Base-by-base conservation (phyloP, 2,888 invertebrate genomes). In the Coenonympha arcania region DNA sequence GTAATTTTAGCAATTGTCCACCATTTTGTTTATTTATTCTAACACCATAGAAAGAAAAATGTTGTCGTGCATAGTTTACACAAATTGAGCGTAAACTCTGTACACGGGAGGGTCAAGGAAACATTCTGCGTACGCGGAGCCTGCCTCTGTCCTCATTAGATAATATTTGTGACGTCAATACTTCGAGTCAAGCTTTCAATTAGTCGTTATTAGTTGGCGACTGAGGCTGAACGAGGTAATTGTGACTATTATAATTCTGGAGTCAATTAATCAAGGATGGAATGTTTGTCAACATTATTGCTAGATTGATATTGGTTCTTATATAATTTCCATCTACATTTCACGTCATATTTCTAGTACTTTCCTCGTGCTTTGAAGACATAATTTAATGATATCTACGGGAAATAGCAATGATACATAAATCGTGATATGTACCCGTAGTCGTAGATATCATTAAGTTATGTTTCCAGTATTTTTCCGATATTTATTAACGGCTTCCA, bases 111-210 rank as follows among this genome's bases (percentile, higher is more conserved):
- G 41, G 26, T 41, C 41, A 41, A 41, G 41, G 26, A 41, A 41
- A 41, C 5, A 9, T n/a, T 40, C n/a, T 40, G 41, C 41, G 41
- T 28, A 28, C 18, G 4, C 15, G 9, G 5, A 41, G 28, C 9
- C 44, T 31, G 22, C 18, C 41, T 40, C 28, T 39, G 49, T 42
- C 49, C 51, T 50, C 51, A 48, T 46, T 52, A n/a, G n/a, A n/a
- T 50, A 54, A 48, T 11, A n/a, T 6, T 9, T 19, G 30, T 53
- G 52, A 56, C 52, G 54, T 49, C 40, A 45, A 18, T 15, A 40
- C 19, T 15, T 6, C 31, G 20, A 36, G 45, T 22, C 22, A 31
- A 30, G 30, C 19, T 31, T 42, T 42, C 42, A 42, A 42, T 42
- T 31, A 42, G 31, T 9, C 1, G 13, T 37, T 13, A 20, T 20